Conservation (phyloP, 1,140 invertebrate genomes). For the Melipona quadrifasciata region DNA sequence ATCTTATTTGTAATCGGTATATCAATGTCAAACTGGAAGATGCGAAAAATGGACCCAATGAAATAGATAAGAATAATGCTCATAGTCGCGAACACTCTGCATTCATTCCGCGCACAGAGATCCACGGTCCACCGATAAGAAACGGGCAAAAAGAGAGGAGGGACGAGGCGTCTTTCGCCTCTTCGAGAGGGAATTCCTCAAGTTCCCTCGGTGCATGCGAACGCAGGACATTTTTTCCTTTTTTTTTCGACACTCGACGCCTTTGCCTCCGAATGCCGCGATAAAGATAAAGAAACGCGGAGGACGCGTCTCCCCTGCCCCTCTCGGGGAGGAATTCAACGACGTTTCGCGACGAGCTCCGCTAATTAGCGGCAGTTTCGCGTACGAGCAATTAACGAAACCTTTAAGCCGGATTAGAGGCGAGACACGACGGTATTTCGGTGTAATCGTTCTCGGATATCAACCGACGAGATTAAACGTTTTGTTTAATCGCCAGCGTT, state of each 20-base stretch:
- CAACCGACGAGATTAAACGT: not conserved
- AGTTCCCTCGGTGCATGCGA: not conserved
- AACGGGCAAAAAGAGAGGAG: not conserved
- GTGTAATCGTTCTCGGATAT: not conserved
- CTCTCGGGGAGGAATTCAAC: not conserved
- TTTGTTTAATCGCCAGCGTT: not conserved
- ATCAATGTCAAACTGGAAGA: no score
- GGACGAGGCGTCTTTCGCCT: not conserved
- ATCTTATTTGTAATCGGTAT: no score
- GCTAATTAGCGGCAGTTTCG: constrained; percentile 58
- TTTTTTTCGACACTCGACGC: not conserved
- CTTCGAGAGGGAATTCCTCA: not conserved
- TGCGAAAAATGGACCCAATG: no score
- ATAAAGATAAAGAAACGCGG: constrained; percentile 10
- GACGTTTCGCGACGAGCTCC: constrained; percentile 17
- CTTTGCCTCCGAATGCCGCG: constrained; percentile 8
- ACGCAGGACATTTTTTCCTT: not conserved
- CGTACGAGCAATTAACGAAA: constrained; percentile 48
- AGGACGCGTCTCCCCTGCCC: not conserved
- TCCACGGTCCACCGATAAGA: not conserved
- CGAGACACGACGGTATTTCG: not conserved
- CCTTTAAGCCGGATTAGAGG: constrained; percentile 1
- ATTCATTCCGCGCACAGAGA: no score
- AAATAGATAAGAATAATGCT: no score
- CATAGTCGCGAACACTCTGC: no score